These are phyloP conservation scores for Cheilosia vulpina DNA, from an alignment of 2,888 invertebrate genomes.

Conservation along the genomic window DNA sequence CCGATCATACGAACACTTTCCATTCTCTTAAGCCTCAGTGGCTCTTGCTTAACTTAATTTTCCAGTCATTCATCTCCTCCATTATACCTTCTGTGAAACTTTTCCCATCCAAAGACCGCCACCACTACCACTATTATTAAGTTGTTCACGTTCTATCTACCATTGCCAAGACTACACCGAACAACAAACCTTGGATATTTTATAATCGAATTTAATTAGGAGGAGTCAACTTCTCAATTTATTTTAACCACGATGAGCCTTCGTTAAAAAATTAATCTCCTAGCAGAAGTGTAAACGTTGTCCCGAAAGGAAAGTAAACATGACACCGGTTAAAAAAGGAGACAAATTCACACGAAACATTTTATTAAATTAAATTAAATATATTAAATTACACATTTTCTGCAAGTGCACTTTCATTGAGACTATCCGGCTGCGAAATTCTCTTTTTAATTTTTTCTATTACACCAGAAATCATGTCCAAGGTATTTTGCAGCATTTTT, in stretches of 20 bases:
- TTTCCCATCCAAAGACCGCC: no score
- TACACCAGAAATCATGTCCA: conserved; percentile 77
- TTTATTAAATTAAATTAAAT: no score
- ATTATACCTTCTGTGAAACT: neutral
- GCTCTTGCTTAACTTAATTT: conserved; percentile 26
- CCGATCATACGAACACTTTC: neutral
- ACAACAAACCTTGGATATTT: neutral
- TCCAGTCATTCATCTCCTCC: conserved; percentile 15
- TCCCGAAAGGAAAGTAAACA: neutral
- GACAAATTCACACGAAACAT: no score
- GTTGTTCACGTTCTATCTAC: neutral
- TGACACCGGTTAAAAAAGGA: neutral
- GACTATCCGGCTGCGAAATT: neutral
- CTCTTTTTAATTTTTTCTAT: conserved; percentile 10
- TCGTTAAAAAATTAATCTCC: conserved; percentile 3
- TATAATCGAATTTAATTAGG: conserved; percentile 4
- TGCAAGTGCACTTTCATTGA: neutral
- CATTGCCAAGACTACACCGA: conserved; percentile 18
- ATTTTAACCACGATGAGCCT: neutral
- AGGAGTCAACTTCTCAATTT: neutral
- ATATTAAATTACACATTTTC: no score
- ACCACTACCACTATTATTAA: no score
- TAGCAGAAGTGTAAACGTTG: neutral
- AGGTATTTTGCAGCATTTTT: conserved; percentile 70
- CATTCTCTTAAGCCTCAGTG: neutral